A percentile compares a stretch with the other conserved stretches of the same genome.
These are phyloP conservation scores for Heterodera carotae DNA, from an alignment of 1,140 invertebrate species.

Conservation along the genomic window DNA sequence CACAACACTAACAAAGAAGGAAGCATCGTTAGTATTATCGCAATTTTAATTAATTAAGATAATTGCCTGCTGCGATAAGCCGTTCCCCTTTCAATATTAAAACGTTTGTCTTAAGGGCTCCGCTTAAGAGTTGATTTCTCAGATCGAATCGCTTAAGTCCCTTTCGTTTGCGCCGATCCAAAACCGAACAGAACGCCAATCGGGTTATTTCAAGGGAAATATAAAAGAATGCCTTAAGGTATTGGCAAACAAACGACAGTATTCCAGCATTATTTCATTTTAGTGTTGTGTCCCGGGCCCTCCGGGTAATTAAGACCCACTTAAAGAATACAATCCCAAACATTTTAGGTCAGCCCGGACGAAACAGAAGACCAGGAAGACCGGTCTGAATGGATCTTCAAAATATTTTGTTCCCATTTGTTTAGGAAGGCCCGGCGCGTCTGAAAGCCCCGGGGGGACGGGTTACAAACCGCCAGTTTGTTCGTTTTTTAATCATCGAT, in stretches of 20 bases:
- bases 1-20: too few relatives aligned
- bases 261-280: neutral
- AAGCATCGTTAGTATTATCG: neutral
- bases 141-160: slow-evolving; percentile 16
- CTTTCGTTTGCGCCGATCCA: neutral
- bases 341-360: slow-evolving; percentile 33
- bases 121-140: slow-evolving; percentile 4
- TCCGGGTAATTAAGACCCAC: neutral
- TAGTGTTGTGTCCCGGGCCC: slow-evolving; percentile 20
- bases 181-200: slow-evolving; percentile 27
- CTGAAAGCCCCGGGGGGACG: slow-evolving; percentile 36
- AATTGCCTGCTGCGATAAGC: too few relatives aligned
- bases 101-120: slow-evolving; percentile 13
- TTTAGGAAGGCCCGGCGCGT: slow-evolving; percentile 36
- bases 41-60: neutral
- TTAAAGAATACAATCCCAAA: neutral
- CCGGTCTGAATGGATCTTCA: slow-evolving; percentile 28
- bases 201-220: slow-evolving; percentile 4
- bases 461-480: slow-evolving; percentile 33
- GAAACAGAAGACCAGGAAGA: slow-evolving; percentile 28
- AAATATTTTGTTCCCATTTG: slow-evolving; percentile 31
- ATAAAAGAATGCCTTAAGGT: neutral
- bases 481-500: neutral
- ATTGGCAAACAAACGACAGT: slow-evolving; percentile 27
- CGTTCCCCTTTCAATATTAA: too few relatives aligned